Percentiles rank a stretch among this genome's conserved stretches.
Evolutionary conservation across 2,797 vertebrate species (phyloP).

Genomic region (Numenius phaeopus): DNA sequence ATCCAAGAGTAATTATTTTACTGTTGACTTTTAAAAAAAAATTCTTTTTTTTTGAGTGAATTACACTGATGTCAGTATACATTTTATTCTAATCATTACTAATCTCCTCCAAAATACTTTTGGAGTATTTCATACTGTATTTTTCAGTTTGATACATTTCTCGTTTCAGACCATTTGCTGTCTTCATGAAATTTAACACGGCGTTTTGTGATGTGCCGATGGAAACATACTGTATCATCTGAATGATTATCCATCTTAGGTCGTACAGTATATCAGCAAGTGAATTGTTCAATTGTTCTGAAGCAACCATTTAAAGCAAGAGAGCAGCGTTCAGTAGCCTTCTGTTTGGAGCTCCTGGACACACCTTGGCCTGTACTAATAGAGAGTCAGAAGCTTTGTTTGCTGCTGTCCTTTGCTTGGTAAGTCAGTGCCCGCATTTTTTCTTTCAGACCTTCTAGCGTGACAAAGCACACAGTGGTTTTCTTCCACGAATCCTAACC

Average conservation of each 20-base stretch:
- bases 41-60: background rate
- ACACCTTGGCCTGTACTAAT: background rate
- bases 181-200: slow-evolving; percentile 21
- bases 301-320: background rate
- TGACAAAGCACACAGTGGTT: background rate
- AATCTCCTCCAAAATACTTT: slow-evolving; percentile 50
- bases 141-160: background rate
- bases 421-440: background rate
- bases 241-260: slow-evolving; percentile 15
- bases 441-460: background rate
- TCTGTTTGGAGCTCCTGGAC: background rate
- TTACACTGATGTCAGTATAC: slow-evolving; percentile 11
- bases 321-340: background rate
- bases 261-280: background rate
- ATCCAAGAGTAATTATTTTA: background rate
- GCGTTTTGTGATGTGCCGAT: slow-evolving; percentile 9
- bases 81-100: slow-evolving; percentile 63
- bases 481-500: background rate
- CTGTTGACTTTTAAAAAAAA: background rate
- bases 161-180: slow-evolving; percentile 46
- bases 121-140: slow-evolving; percentile 32
- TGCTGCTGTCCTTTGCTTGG: background rate
- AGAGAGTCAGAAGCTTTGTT: background rate
- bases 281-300: background rate
- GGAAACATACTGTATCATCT: slow-evolving; percentile 46